Conservation (phyloP, 2,888 invertebrate genomes). For the Hypomecis punctinalis region DNA sequence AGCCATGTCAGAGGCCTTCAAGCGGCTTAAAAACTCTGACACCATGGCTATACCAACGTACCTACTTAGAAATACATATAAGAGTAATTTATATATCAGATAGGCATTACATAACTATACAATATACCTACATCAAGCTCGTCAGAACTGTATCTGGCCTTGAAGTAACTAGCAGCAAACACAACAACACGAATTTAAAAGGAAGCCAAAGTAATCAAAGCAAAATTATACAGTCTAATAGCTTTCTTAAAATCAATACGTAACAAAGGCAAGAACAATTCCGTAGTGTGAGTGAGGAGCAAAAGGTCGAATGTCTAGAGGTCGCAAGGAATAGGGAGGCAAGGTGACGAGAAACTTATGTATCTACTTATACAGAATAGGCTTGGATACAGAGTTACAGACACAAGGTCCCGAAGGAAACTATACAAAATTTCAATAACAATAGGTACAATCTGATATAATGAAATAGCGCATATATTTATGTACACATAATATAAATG, state of each 20-base stretch:
- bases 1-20: too few relatives aligned
- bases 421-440: too few relatives aligned
- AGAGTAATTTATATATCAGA: not conserved
- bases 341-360: conserved; percentile 10
- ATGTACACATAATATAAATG: too few relatives aligned
- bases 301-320: conserved; percentile 75
- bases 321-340: conserved; percentile 60
- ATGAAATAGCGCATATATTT: too few relatives aligned
- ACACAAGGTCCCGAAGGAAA: too few relatives aligned
- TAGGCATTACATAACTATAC: conserved; percentile 7
- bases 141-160: conserved; percentile 12
- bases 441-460: too few relatives aligned
- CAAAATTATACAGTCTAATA: conserved; percentile 46
- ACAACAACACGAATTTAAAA: conserved; percentile 29
- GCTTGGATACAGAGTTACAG: too few relatives aligned
- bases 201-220: conserved; percentile 43
- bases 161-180: conserved; percentile 14
- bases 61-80: too few relatives aligned
- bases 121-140: conserved; percentile 1
- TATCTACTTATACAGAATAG: not conserved
- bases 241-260: conserved; percentile 50
- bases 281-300: conserved; percentile 46
- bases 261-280: conserved; percentile 46
- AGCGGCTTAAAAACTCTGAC: too few relatives aligned
- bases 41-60: too few relatives aligned